Evolutionary conservation across 2,797 vertebrate species (phyloP).

Genomic region (Lacerta agilis): DNA sequence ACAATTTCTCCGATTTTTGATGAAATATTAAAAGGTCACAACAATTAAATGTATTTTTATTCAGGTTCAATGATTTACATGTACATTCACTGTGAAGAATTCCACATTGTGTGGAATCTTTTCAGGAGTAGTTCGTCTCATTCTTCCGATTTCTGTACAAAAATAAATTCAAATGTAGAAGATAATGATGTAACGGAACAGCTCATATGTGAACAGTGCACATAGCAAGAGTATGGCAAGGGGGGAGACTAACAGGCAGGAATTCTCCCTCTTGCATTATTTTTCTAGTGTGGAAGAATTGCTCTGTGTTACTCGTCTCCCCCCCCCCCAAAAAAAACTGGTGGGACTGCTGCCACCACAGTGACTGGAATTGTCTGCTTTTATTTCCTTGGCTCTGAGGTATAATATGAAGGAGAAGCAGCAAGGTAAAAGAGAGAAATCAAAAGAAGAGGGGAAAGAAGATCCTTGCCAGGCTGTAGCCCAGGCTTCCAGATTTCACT

Average conservation of each 20-base stretch:
- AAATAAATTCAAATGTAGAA: background rate
- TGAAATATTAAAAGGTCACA: conserved; percentile 1
- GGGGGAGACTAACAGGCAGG: background rate
- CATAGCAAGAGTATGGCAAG: background rate
- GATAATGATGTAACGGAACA: background rate
- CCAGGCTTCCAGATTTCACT: background rate
- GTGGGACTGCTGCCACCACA: background rate
- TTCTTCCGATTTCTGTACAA: conserved; percentile 60
- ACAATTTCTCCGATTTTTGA: conserved; percentile 29
- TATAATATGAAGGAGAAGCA: background rate
- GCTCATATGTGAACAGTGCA: background rate
- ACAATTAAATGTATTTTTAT: background rate
- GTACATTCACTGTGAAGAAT: background rate
- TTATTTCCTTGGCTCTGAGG: background rate
- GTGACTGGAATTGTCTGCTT: background rate
- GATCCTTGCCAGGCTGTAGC: background rate
- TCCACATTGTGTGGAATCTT: background rate
- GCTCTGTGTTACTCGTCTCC: background rate
- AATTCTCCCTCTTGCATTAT: background rate
- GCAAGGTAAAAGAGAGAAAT: background rate
- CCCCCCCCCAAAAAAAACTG: background rate
- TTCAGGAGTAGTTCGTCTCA: conserved; percentile 6
- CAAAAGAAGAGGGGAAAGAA: background rate
- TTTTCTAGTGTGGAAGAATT: background rate
- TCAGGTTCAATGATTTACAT: background rate